phyloP scores from a whole-genome alignment of 1,140 invertebrate species.

The Sipha flava region DNA sequence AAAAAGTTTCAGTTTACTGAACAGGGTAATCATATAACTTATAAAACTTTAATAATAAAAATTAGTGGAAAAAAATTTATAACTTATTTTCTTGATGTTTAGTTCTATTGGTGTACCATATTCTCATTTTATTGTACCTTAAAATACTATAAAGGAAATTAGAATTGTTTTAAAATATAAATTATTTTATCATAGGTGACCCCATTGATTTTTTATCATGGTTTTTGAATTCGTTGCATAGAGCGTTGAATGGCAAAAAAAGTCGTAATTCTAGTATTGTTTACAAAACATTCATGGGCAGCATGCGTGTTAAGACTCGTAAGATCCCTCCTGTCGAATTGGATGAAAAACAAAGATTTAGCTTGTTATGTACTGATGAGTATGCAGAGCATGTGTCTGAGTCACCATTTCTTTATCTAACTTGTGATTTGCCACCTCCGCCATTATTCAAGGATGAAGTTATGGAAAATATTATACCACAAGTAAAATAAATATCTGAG shows the following conservation, averaged over 20 bases:
- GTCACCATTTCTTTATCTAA: conserved; percentile 89
- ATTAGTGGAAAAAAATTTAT: no score
- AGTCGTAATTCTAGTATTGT: conserved; percentile 82
- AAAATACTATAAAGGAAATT: no score
- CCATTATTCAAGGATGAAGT: conserved; percentile 96
- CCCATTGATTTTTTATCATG: conserved; percentile 94
- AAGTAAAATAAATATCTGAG: conserved; percentile 53
- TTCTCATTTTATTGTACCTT: no score
- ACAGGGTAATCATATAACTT: conserved; percentile 70
- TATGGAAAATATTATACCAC: conserved; percentile 96
- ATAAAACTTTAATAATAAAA: no score
- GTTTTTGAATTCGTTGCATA: conserved; percentile 89
- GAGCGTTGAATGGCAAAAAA: conserved; percentile 78
- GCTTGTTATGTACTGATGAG: conserved; percentile 67
- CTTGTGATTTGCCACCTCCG: conserved; percentile 91
- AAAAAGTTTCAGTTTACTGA: conserved; percentile 98
- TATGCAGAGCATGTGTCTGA: conserved; percentile 80
- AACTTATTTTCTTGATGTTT: no score
- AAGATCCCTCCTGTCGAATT: conserved; percentile 91
- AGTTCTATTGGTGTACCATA: no score
- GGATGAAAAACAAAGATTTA: conserved; percentile 75
- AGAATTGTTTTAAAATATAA: conserved; percentile 17
- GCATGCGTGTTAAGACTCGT: conserved; percentile 85
- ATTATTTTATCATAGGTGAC: conserved; percentile 60
- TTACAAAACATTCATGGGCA: conserved; percentile 89